A percentile compares a stretch with the other conserved stretches of the same genome.
phyloP scores from a whole-genome alignment of 2,113 vertebrate genomes.

The Bungarus multicinctus region DNA sequence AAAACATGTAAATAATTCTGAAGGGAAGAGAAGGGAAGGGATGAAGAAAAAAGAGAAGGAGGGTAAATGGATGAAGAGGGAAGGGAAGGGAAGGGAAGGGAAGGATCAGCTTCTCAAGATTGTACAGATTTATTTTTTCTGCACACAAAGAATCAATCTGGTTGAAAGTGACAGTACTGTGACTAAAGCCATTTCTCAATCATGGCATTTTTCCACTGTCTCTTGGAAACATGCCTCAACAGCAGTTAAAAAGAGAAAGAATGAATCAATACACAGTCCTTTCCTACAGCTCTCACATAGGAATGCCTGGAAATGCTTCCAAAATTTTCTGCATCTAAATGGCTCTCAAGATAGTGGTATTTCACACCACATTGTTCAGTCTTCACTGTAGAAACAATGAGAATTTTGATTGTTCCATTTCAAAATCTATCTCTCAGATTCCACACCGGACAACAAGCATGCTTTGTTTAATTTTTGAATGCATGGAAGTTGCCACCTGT shows the following conservation, averaged over 20 bases:
- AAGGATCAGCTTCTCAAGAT: slow-evolving; percentile 25
- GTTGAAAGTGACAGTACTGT: slow-evolving; percentile 55
- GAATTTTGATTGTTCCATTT: neutral
- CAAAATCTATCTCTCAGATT: neutral
- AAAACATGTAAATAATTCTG: slow-evolving; percentile 52
- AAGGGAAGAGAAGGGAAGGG: slow-evolving; percentile 15
- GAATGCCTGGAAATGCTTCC: neutral
- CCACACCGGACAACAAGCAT: neutral
- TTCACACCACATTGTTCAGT: neutral
- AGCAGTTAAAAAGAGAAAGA: slow-evolving; percentile 16
- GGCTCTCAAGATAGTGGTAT: too few species aligned
- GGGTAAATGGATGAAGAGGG: too few species aligned
- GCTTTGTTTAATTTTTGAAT: neutral
- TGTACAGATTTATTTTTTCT: slow-evolving; percentile 52
- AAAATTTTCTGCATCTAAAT: neutral
- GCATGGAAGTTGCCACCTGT: neutral
- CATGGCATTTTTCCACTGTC: slow-evolving; percentile 37
- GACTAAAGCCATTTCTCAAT: slow-evolving; percentile 52
- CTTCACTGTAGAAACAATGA: neutral
- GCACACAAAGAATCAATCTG: slow-evolving; percentile 50
- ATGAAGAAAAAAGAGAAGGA: neutral
- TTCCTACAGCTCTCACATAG: neutral
- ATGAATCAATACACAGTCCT: neutral
- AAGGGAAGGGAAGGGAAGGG: neutral
- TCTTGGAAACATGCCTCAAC: slow-evolving; percentile 36